Conservation (phyloP, 2,888 invertebrate genomes). For the Oscheius sp. region DNA sequence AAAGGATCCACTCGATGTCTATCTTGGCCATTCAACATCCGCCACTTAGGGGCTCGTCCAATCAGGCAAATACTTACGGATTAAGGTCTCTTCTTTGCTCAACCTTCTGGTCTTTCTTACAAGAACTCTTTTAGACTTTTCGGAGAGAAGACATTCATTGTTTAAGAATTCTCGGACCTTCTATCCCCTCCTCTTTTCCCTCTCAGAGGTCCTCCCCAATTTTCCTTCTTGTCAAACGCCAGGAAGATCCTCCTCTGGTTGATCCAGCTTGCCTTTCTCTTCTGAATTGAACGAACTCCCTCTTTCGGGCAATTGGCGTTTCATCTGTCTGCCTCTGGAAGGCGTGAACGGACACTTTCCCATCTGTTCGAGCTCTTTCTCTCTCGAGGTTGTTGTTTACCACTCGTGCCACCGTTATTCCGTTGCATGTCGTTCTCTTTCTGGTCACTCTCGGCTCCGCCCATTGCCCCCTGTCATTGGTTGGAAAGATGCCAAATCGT, state of each 20-base stretch:
- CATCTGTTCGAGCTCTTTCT: background rate
- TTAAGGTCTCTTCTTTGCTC: no score
- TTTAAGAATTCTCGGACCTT: no score
- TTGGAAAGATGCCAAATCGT: slow-evolving; percentile 8
- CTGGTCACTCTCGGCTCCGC: slow-evolving; percentile 16
- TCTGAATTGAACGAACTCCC: background rate
- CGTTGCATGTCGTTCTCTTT: background rate
- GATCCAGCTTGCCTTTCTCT: background rate
- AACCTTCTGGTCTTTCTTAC: no score
- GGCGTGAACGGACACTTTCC: background rate
- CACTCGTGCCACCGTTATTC: slow-evolving; percentile 16
- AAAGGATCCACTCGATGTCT: background rate
- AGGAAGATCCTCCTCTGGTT: background rate
- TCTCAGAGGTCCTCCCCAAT: no score
- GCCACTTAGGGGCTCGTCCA: no score
- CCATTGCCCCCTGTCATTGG: slow-evolving; percentile 7
- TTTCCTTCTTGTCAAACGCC: background rate
- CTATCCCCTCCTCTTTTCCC: background rate
- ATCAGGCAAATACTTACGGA: no score
- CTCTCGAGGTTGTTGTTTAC: slow-evolving; percentile 10
- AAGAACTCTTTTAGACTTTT: no score
- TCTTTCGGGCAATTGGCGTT: background rate
- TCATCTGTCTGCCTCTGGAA: background rate
- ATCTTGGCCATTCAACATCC: background rate
- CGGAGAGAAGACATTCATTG: no score